These are phyloP conservation scores for Sebastes iracundus DNA, from an alignment of 2,797 vertebrate genomes.

Conservation along the genomic window DNA sequence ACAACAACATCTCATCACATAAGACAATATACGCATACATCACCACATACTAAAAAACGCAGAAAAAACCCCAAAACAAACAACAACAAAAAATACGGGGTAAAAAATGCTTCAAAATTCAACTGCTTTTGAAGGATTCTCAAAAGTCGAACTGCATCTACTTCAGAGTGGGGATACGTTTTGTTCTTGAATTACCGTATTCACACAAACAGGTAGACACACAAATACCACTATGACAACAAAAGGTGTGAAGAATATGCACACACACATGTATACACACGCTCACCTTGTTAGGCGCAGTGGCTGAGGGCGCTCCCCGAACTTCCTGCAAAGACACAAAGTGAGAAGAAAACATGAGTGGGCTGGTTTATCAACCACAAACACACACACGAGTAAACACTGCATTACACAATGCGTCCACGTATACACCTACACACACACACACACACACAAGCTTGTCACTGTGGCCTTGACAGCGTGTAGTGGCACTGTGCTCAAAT, in stretches of 20 bases:
- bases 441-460: slow-evolving; percentile 29
- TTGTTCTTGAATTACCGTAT: background rate
- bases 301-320: slow-evolving; percentile 98
- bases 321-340: slow-evolving; percentile 90
- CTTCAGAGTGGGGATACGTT: background rate
- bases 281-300: slow-evolving; percentile 97
- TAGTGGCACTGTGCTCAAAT: slow-evolving; percentile 36
- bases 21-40: too few relatives aligned
- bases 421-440: slow-evolving; percentile 19
- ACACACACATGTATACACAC: background rate
- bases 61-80: accelerated
- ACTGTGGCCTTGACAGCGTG: slow-evolving; percentile 51
- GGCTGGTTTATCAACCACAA: slow-evolving; percentile 57
- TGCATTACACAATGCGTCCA: slow-evolving; percentile 10
- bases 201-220: background rate
- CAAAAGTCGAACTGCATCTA: background rate
- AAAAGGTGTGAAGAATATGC: background rate
- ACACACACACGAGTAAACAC: slow-evolving; percentile 62
- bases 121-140: background rate
- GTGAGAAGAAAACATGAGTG: slow-evolving; percentile 66
- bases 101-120: too few relatives aligned
- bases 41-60: too few relatives aligned
- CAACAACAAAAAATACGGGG: too few relatives aligned
- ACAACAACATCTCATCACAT: too few relatives aligned
- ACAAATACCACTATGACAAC: slow-evolving; percentile 11